Base-by-base conservation (phyloP, 2,888 invertebrate species). In the Coleophora deauratella region DNA sequence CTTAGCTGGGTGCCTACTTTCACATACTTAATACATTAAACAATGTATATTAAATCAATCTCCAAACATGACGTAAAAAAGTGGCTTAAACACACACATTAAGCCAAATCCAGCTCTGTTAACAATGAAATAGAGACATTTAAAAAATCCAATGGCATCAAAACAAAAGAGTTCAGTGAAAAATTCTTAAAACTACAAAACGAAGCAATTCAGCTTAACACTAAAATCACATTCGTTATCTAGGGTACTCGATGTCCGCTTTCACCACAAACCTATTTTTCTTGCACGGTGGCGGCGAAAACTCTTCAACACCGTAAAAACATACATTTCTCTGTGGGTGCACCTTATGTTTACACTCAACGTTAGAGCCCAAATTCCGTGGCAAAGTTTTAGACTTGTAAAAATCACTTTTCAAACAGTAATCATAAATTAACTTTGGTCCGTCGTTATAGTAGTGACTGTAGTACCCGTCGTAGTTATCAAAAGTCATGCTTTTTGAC, bases 401-500 rank as follows among this genome's bases (percentile, higher is more conserved):
- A 54, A 72, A 68, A 52, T 84, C 84, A 72, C 81, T 78, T 56
- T 85, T 85, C 1, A 81, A 54, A 55, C 76, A 84, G 38, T 82
- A 84, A 41, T 85, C 82, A 37, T 81, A 84, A 1, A 71, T 65
- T 0, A 76, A 33, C 44, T 65, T 75, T 43, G 78, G 78, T 54
- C 60, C 67, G 49, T 81, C 77, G n/a, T 76, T 66, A 37, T 81
- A 79, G 41, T 79, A 78, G 42, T 67, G 66, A 45, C 81, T 81
- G 37, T 82, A 84, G 11, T 84, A 82, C 0, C 79, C 79, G 8
- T 77, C 73, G 47, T 63, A 74, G 9, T 69, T 57, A 21, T 80
- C 72, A 27, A 81, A 74, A 1, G 70, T 66, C 37, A 75, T 65
- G 49, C 77, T 79, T 46, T 70, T 73, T 0, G 77, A 67, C 47